Evolutionary conservation across 1,140 invertebrate genomes (phyloP), one percentile per base, ranked within the genome.

Genomic region (Diploscapter pachys): DNA sequence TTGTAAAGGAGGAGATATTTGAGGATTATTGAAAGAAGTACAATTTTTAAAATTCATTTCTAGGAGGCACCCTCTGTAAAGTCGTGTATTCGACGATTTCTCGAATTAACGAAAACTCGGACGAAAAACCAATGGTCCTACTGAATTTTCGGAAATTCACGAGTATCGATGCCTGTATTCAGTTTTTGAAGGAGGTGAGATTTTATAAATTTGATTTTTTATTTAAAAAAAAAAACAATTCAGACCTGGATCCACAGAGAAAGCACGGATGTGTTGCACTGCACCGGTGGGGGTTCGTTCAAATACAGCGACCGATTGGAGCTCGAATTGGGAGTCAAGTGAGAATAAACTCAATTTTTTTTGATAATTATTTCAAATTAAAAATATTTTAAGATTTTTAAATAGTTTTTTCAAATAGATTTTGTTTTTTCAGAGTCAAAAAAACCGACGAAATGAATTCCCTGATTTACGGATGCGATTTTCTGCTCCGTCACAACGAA

Each of bases 61-160:
- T 64, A 6, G n/a, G 63, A 6, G 31, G 31, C 51, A 31, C 63
- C 1, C 50, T 64, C 61, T 64, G 63, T 67, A 67, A 51, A 11
- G 49, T 72, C n/a, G 48, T 72, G 13, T 5, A 9, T 63, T 66
- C 51, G 5, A 48, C 13, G 51, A 6, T 8, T 48, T 8, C 5
- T 13, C 8, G 31, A 64, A 48, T 64, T 2, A 48, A 3, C 59
- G 69, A 76, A 13, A 69, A 52, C 0, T 61, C 61, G 68, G 68
- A 72, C 53, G 69, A 66, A 51, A 53, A 55, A n/a, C 62, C 59
- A 9, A 48, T 63, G 56, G 68, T 76, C 4, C 70, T 76, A 11
- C 72, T 76, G 50, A 76, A 76, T 31, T 76, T 76, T 64, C 56
- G 63, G 50, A 76, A 76, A 31, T 76, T 76, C 69, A 63, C 61